A percentile compares a stretch with the other conserved stretches of the same genome.
Evolutionary conservation across 2,888 invertebrate genomes (phyloP).

Genomic region (Melinopterus prodromus): DNA sequence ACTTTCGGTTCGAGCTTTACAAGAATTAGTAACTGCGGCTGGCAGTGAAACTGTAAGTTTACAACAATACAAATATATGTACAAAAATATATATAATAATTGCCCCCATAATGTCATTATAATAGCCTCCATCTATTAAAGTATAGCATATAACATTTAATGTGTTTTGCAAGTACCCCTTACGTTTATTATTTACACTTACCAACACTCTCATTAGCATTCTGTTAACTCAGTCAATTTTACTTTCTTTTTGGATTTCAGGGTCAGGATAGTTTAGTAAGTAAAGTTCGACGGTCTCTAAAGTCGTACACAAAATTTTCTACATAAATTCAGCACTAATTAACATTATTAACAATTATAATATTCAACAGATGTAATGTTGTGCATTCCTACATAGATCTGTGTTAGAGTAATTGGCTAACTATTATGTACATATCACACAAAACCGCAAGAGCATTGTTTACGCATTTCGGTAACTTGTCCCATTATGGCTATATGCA

Average conservation of each 20-base stretch:
- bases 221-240: constrained; percentile 29
- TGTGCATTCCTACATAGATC: neutral
- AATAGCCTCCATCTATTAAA: neutral
- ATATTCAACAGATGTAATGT: neutral
- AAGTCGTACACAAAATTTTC: constrained; percentile 1
- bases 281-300: constrained; percentile 55
- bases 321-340: neutral
- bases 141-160: constrained; percentile 11
- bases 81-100: constrained; percentile 9
- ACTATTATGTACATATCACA: neutral
- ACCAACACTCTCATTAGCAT: constrained; percentile 10
- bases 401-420: neutral
- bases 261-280: constrained; percentile 74
- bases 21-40: constrained; percentile 97
- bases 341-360: neutral
- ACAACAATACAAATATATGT: neutral
- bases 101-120: constrained; percentile 22
- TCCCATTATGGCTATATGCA: too few relatives aligned
- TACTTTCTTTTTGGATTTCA: constrained; percentile 62
- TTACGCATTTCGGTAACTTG: too few relatives aligned
- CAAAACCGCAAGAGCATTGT: too few relatives aligned
- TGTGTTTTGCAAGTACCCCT: neutral
- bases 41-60: constrained; percentile 88
- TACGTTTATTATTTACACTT: constrained; percentile 11
- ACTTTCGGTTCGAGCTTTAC: constrained; percentile 96